Conservation (phyloP, 2,113 vertebrate species). For the Tetrao urogallus region DNA sequence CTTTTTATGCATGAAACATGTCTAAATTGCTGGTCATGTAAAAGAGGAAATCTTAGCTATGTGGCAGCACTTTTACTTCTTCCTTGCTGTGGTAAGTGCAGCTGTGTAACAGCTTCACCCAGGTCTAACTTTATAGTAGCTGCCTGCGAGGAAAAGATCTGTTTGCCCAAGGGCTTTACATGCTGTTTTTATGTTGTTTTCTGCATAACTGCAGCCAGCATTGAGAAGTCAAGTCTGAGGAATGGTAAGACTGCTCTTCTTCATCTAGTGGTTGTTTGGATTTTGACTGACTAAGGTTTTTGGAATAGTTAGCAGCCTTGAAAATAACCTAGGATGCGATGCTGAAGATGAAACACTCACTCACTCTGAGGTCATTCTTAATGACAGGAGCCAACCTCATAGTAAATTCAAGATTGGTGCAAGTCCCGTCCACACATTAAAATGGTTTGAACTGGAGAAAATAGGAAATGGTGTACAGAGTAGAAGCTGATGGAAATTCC, state of each 20-base stretch:
- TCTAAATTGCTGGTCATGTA: not conserved
- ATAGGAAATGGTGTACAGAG: not conserved
- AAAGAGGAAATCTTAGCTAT: not conserved
- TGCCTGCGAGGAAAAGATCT: not conserved
- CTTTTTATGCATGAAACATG: not conserved
- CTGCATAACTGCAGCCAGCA: not conserved
- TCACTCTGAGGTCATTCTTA: not conserved
- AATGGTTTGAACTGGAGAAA: not conserved
- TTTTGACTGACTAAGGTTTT: not conserved
- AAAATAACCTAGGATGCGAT: fast-evolving
- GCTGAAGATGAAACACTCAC: fast-evolving
- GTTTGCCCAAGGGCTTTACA: not conserved
- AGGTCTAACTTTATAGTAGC: not conserved
- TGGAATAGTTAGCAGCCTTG: not conserved
- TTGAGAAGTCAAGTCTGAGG: not conserved
- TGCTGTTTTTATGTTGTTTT: not conserved
- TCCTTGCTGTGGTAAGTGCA: not conserved
- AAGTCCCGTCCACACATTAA: fast-evolving
- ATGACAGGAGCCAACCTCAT: not conserved
- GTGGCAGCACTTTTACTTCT: not conserved
- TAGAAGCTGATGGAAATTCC: not conserved
- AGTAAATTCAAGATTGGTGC: not conserved
- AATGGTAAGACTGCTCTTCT: not conserved
- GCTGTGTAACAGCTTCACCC: not conserved
- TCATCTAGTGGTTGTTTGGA: no score